These are phyloP conservation scores for Zosterops lateralis DNA, from an alignment of 2,113 vertebrate species.

Conservation along the genomic window DNA sequence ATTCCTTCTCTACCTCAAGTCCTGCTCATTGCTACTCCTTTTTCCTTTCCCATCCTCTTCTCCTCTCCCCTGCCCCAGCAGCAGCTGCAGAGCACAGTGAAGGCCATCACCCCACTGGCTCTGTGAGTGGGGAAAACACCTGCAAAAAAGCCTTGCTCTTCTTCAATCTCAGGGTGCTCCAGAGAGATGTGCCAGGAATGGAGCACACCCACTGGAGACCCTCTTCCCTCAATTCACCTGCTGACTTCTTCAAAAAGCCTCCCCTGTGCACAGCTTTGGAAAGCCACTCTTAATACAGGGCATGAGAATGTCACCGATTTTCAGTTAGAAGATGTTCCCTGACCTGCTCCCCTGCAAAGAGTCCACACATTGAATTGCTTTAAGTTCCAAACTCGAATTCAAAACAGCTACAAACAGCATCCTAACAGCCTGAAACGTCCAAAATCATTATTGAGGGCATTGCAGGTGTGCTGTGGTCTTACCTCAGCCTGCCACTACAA, in stretches of 20 bases:
- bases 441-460: neutral
- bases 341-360: neutral
- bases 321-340: neutral
- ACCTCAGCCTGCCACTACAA: neutral
- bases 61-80: neutral
- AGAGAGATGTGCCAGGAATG: neutral
- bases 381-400: neutral
- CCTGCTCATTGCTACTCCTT: neutral
- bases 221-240: neutral
- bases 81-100: neutral
- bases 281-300: neutral
- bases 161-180: neutral
- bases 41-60: neutral
- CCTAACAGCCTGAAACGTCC: neutral
- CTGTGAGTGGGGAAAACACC: neutral
- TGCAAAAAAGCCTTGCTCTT: neutral
- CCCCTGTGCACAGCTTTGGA: neutral
- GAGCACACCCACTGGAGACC: neutral
- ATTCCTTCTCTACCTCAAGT: neutral
- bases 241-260: neutral
- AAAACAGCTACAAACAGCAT: neutral
- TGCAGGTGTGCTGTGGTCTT: neutral
- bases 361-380: neutral
- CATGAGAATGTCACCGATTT: neutral
- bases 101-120: neutral